Conservation (phyloP, 2,888 invertebrate species). For the Xestia ashworthii region DNA sequence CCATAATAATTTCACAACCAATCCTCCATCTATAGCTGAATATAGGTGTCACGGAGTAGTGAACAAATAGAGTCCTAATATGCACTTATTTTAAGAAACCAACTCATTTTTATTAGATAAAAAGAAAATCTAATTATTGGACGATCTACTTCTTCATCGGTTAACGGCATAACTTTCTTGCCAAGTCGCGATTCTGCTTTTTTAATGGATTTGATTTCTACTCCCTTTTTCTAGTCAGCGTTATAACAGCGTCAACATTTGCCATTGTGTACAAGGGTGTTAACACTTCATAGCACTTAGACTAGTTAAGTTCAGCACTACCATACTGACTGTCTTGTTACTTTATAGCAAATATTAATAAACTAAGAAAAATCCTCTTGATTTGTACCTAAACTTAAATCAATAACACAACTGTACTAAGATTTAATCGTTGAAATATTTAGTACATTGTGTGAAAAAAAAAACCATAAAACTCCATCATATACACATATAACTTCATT, state of each 20-base stretch:
- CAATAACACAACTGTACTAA: not conserved
- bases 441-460: not conserved
- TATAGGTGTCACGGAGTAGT: conserved; percentile 30
- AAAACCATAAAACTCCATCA: not conserved
- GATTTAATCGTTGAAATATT: not conserved
- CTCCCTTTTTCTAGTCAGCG: not conserved
- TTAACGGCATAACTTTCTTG: not conserved
- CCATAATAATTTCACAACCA: conserved; percentile 3
- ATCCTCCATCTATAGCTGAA: not conserved
- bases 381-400: conserved; percentile 12
- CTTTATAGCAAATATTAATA: conserved; percentile 7
- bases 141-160: not conserved
- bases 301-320: conserved; percentile 52
- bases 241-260: not conserved
- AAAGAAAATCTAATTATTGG: not conserved
- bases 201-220: conserved; percentile 15
- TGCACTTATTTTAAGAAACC: not conserved
- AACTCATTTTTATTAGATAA: not conserved
- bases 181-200: not conserved
- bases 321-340: conserved; percentile 42
- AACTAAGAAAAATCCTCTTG: conserved; percentile 4
- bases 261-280: conserved; percentile 43
- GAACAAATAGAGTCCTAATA: conserved; percentile 39
- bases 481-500: not conserved
- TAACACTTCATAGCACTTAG: conserved; percentile 68